phyloP scores from a whole-genome alignment of 2,113 vertebrate genomes.

The Dasyurus viverrinus region DNA sequence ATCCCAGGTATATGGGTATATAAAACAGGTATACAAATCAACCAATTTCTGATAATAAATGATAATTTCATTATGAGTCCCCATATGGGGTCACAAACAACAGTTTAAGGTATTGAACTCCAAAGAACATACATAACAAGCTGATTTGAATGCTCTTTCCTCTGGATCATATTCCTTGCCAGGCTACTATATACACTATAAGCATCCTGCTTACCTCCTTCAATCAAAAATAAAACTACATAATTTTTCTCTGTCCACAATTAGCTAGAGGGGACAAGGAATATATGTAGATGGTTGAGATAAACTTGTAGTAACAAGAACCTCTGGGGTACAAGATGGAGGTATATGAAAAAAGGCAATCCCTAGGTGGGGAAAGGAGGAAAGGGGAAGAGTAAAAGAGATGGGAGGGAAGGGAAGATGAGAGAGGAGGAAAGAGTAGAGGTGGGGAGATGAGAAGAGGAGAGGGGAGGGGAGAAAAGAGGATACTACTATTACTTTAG shows the following conservation, averaged over 20 bases:
- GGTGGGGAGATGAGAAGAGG: too few species aligned
- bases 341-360: background rate
- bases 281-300: background rate
- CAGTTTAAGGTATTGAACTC: too few species aligned
- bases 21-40: too few species aligned
- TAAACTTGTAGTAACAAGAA: background rate
- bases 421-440: too few species aligned
- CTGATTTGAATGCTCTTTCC: background rate
- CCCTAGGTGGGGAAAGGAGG: background rate
- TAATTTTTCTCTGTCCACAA: background rate
- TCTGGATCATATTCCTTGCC: background rate
- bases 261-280: background rate
- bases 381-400: too few species aligned
- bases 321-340: background rate
- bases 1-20: too few species aligned
- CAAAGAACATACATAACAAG: background rate
- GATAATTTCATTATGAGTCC: too few species aligned
- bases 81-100: too few species aligned
- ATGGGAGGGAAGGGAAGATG: too few species aligned
- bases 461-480: too few species aligned
- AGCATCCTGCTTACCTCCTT: background rate
- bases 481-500: too few species aligned
- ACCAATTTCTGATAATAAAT: too few species aligned
- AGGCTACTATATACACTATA: background rate
- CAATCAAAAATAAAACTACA: background rate